Evolutionary conservation across 1,140 invertebrate genomes (phyloP), one percentile per base, ranked within the genome.

Genomic region (Aporrectodea caliginosa): DNA sequence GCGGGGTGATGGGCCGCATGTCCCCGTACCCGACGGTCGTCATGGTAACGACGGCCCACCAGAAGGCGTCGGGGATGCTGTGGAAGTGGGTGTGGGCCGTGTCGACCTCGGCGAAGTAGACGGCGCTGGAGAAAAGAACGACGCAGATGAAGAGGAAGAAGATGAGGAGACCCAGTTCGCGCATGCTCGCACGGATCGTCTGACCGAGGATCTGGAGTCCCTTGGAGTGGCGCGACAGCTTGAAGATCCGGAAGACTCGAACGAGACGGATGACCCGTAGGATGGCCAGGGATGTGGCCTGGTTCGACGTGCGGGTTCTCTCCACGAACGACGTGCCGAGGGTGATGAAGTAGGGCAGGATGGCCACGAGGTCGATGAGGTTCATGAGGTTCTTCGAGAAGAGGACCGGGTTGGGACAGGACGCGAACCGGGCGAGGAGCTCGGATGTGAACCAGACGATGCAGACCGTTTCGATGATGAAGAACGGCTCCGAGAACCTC

Each of bases 271-370:
- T 88, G 32, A 89, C 88, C 82, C 88, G 85, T 29, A 89, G 83
- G 73, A 88, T 88, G 43, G 88, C 87, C 73, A 89, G 80, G 33
- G 86, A 88, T 58, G 83, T 81, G 29, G 83, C 84, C 16, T 87
- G 86, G 79, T 85, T 89, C 75, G 70, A 82, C 83, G 12, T 32
- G 27, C 2, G 95, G 6, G 43, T 58, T 12, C 43, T 6, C 14
- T 69, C 35, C 1, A 73, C 68, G 6, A 83, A 77, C 69, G 88
- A 83, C 68, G 88, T 88, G n/a, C 85, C 95, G 90, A 99, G 91
- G 84, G 97, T 99, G 89, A 99, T 95, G 92, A 99, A 99, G 90
- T 99, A 99, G 83, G 98, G 98, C 91, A 98, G 96, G 92, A 99
- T 99, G 87, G 98, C 96, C 90, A 88, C 78, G 90, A 99, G 94